Evolutionary conservation across 2,797 vertebrate genomes (phyloP).

Genomic region (Hypotaenidia okinawae): DNA sequence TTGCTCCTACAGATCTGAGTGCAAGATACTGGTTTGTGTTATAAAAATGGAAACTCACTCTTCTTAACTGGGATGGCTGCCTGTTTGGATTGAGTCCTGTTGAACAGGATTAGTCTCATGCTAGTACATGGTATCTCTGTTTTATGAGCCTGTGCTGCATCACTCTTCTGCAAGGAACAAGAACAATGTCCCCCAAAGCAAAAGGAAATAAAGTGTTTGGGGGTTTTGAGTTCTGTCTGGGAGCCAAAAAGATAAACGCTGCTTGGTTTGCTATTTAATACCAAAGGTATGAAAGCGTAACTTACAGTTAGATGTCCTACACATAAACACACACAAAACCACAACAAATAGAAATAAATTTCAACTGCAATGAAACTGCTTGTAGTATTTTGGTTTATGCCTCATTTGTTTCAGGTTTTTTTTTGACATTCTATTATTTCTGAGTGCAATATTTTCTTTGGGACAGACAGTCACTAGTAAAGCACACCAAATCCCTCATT

Average conservation of each 20-base stretch:
- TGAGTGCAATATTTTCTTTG: not conserved
- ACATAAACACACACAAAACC: not conserved
- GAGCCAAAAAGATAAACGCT: not conserved
- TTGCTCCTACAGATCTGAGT: not conserved
- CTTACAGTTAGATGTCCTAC: not conserved
- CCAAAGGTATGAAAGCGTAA: not conserved
- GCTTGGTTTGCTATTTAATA: not conserved
- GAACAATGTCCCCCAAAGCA: not conserved
- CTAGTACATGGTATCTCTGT: not conserved
- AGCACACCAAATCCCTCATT: slow-evolving; percentile 38
- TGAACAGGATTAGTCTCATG: not conserved
- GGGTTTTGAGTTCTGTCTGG: not conserved
- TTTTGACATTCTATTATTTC: slow-evolving; percentile 43
- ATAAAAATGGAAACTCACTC: not conserved
- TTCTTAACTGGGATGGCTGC: not conserved
- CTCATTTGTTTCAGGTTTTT: slow-evolving; percentile 1
- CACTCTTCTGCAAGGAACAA: not conserved
- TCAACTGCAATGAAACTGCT: not conserved
- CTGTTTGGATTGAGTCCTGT: not conserved
- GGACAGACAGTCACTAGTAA: not conserved
- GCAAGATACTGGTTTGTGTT: not conserved
- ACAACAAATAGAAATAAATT: slow-evolving; percentile 1
- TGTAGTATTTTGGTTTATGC: slow-evolving; percentile 9
- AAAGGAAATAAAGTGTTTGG: not conserved
- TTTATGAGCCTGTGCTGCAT: not conserved